Conservation (phyloP, 2,113 vertebrate genomes). For the Scatophagus argus region DNA sequence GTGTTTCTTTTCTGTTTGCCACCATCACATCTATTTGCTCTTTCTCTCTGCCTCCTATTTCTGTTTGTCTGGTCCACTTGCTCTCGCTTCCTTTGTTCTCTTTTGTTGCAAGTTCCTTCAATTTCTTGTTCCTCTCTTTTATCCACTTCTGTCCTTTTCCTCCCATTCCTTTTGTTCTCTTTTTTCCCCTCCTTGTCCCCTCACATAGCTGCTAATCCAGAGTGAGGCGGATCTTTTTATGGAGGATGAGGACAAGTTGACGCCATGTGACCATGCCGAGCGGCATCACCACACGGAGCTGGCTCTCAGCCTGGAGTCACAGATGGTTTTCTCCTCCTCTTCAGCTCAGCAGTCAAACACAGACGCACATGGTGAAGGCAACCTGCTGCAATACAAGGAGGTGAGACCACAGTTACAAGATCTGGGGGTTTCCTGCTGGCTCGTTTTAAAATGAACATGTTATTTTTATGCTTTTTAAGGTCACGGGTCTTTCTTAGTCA, state of each 20-base stretch:
- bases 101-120: slow-evolving; percentile 22
- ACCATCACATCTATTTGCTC: neutral
- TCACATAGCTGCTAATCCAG: slow-evolving; percentile 75
- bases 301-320: slow-evolving; percentile 82
- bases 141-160: neutral
- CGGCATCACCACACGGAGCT: slow-evolving; percentile 81
- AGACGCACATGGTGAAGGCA: slow-evolving; percentile 67
- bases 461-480: slow-evolving; percentile 44
- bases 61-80: slow-evolving; percentile 21
- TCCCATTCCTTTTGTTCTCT: slow-evolving; percentile 10
- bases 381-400: slow-evolving; percentile 77
- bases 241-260: slow-evolving; percentile 80
- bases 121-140: slow-evolving; percentile 14
- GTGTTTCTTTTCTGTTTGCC: slow-evolving; percentile 8
- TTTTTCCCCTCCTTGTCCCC: neutral
- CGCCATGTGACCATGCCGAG: slow-evolving; percentile 81
- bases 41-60: slow-evolving; percentile 5
- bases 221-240: slow-evolving; percentile 80
- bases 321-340: slow-evolving; percentile 83
- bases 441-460: neutral
- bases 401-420: slow-evolving; percentile 57
- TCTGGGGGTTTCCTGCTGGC: slow-evolving; percentile 49
- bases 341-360: slow-evolving; percentile 69
- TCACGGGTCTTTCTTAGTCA: neutral
- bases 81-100: slow-evolving; percentile 6